Base-by-base conservation (phyloP, 2,888 invertebrate species). In the Drosophila ustulata region DNA sequence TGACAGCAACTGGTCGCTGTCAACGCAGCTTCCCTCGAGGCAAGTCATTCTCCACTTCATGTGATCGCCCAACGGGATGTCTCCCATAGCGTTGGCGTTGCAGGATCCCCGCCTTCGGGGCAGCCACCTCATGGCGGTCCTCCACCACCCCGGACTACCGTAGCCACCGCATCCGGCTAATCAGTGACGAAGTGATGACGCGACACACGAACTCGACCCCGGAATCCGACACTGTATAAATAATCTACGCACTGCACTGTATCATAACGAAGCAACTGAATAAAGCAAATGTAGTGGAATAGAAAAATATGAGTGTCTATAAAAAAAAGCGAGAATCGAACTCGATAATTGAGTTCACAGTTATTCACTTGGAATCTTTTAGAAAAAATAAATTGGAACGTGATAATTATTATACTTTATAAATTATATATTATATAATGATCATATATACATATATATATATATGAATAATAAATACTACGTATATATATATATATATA, bases 101-200 rank as follows among this genome's bases (percentile, higher is more conserved):
- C 68, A 3, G 76, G 71, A 18, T 41, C 43, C n/a, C 66, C 32
- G 8, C 58, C 70, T 0, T 64, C 78, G 1, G 76, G 76, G 0
- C 49, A n/a, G 28, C 77, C 69, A 5, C 74, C 76, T 13, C 59
- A 6, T 8, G 58, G 57, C 8, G 41, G 57, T 3, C 69, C 79
- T 0, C 84, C 82, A 13, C 66, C 76, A 4, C 63, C 66, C 4
- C 72, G 66, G n/a, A 68, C 49, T n/a, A 71, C 76, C 6, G 7
- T 51, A n/a, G 59, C 69, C 11, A 0, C 63, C 46, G 28, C 69
- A 11, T 46, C 71, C 2, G 71, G 73, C 23, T 75, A 13, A 63
- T 2, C 18, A n/a, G 7, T 25, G 11, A 7, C 9, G 30, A 2
- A 34, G 39, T 7, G 13, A 11, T 41, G n/a, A 1, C 4, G 13